A percentile compares a stretch with the other conserved stretches of the same genome.
These are phyloP conservation scores for Drosophila serrata DNA, from an alignment of 1,140 invertebrate genomes.

Conservation along the genomic window DNA sequence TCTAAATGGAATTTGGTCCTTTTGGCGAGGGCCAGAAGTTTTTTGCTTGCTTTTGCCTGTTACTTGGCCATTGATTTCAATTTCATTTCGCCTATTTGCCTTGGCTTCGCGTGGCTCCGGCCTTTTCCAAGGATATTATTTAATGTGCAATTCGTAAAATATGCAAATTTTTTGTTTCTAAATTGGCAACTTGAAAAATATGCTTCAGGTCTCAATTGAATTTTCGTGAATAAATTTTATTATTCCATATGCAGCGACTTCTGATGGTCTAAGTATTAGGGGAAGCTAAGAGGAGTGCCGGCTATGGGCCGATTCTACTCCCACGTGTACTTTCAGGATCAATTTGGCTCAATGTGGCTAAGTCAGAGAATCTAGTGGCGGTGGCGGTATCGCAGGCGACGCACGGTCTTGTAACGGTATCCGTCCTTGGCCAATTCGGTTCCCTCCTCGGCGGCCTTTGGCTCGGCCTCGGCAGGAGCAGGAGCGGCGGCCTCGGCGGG, in stretches of 20 bases:
- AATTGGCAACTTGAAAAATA: slow-evolving; percentile 4
- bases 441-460: slow-evolving; percentile 57
- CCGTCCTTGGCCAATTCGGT: slow-evolving; percentile 77
- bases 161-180: slow-evolving; percentile 14
- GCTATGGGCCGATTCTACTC: neutral
- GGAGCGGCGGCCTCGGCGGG: slow-evolving; percentile 52
- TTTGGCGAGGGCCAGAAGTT: slow-evolving; percentile 54
- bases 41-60: slow-evolving; percentile 35
- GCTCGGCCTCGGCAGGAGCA: slow-evolving; percentile 30
- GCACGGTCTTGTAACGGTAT: slow-evolving; percentile 81
- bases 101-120: slow-evolving; percentile 1
- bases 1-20: slow-evolving; percentile 74
- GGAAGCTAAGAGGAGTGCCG: slow-evolving; percentile 11
- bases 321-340: slow-evolving; percentile 71
- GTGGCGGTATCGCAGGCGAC: slow-evolving; percentile 74
- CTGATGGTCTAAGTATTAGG: slow-evolving; percentile 27
- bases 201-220: slow-evolving; percentile 2
- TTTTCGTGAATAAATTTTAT: slow-evolving; percentile 79
- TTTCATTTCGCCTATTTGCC: slow-evolving; percentile 43
- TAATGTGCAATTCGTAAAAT: slow-evolving; percentile 68
- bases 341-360: slow-evolving; percentile 76
- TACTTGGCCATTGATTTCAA: slow-evolving; percentile 76
- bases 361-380: slow-evolving; percentile 63
- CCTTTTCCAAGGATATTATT: slow-evolving; percentile 41
- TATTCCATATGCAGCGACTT: slow-evolving; percentile 68